Base-by-base conservation (phyloP, 1,140 invertebrate species). In the Drosophila sulfurigaster region DNA sequence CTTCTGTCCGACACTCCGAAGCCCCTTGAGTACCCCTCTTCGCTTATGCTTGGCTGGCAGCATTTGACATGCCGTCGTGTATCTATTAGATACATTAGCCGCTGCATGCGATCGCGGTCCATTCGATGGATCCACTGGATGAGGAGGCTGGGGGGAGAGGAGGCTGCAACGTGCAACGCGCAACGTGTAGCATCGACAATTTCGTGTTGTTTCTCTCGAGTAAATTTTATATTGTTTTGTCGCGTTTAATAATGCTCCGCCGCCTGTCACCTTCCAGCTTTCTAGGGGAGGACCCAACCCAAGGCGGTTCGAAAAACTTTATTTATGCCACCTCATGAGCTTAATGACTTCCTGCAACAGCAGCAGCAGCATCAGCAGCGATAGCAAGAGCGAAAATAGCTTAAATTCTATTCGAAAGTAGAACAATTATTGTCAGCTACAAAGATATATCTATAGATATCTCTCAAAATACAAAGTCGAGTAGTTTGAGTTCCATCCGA, bases 41-140 rank as follows among this genome's bases (percentile, higher is more conserved):
- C 43, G 20, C 41, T 63, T 58, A 60, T 76, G 83, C 83, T 83
- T 48, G 59, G 58, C 30, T 83, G 80, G 63, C 38, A 70, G 70
- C 78, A 48, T 52, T 76, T 89, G 85, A 81, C 81, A 78, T 89
- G 78, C 81, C 79, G 85, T 88, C 85, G 78, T 88, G 85, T 88
- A 88, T 85, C 85, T 88, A 88, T 89, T 88, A 88, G 85, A 89
- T 88, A 85, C 85, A 88, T 88, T 88, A 88, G 85, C 85, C 70
- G 70, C 85, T 74, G 70, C 81, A 74, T 87, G 82, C 72, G 69
- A 65, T 72, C 74, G 35, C 20, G 32, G 45, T 46, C 46, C 10
- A 51, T 8, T 13, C 1, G 5, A 20, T 3, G 2, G 46, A 8
- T 2, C 11, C 0, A 43, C 16, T 1, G 11, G 7, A 11, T 10